phyloP scores from a whole-genome alignment of 2,888 invertebrate species.

The Linyphia triangularis region DNA sequence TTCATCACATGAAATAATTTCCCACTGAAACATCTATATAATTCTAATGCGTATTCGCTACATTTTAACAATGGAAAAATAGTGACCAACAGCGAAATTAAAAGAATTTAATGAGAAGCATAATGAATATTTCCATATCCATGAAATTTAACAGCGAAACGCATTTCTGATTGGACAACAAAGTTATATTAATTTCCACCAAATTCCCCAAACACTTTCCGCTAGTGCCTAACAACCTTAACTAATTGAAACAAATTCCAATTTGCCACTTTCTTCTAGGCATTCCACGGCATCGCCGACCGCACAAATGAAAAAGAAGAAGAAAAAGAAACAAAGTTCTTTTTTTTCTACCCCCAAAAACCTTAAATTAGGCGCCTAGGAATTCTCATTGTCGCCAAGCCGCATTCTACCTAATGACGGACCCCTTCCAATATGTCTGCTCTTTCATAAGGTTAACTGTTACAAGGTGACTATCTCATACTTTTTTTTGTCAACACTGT shows the following conservation, averaged over 20 bases:
- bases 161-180: too few species aligned
- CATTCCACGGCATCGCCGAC: not conserved
- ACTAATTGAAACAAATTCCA: constrained; percentile 57
- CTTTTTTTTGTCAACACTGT: too few species aligned
- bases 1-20: too few species aligned
- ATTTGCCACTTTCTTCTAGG: constrained; percentile 10
- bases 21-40: too few species aligned
- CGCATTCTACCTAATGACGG: not conserved
- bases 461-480: too few species aligned
- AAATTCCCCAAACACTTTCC: not conserved
- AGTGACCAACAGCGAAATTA: too few species aligned
- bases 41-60: too few species aligned
- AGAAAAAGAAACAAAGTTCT: constrained; percentile 38
- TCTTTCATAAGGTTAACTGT: not conserved
- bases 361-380: constrained; percentile 37
- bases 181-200: too few species aligned
- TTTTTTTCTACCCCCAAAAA: constrained; percentile 33
- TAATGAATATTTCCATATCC: too few species aligned
- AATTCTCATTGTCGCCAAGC: constrained; percentile 48
- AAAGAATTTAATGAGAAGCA: too few species aligned
- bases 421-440: not conserved
- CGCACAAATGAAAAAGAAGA: constrained; percentile 19
- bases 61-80: too few species aligned
- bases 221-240: not conserved
- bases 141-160: too few species aligned